Base-by-base conservation (phyloP, 2,113 vertebrate species). In the Scolopax mira region DNA sequence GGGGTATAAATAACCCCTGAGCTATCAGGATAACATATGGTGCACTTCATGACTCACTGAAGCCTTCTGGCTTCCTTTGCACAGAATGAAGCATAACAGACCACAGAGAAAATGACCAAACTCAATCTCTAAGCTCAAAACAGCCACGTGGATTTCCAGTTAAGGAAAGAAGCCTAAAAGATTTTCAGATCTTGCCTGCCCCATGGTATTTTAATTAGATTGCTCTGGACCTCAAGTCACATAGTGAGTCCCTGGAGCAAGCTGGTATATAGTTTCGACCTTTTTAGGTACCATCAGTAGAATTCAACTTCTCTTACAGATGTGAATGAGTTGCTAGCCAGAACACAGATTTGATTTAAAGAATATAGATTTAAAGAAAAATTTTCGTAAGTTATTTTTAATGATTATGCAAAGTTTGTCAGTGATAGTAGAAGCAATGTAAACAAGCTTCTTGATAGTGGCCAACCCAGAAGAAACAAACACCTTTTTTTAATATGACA, bases 331-430 rank as follows among this genome's bases (percentile, higher is more conserved):
- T 33, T 65, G 11, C 21, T 28, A 77, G 13, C 7, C 37, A 44
- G 44, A 80, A 66, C 2, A 70, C 2, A 90, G 23, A 31, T 51
- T 31, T 52, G 21, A 17, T 48, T 48, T 48, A 61, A 54, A 48
- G 21, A 48, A 48, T 22, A 44, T 19, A 81, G 9, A 72, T 31
- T 18, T 33, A 39, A 72, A 39, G 13, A 60, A 57, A 48, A 60
- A 54, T 2, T 9, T 52, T 72, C 8, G 0, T 16, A 77, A 78
- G 6, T 25, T 52, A 39, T 6, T 46, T 88, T 5, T 10, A 37
- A 33, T 0, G 0, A 44, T 37, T 21, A 41, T 2, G 1, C 27
- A 65, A 62, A 28, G 1, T 6, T 49, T 79, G n/a, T 39, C 44
- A 52, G 41, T 44, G 25, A 77, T 31, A 6, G 10, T 1, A 58